Evolutionary conservation across 2,113 vertebrate genomes (phyloP).

Genomic region (Notiomystis cincta): DNA sequence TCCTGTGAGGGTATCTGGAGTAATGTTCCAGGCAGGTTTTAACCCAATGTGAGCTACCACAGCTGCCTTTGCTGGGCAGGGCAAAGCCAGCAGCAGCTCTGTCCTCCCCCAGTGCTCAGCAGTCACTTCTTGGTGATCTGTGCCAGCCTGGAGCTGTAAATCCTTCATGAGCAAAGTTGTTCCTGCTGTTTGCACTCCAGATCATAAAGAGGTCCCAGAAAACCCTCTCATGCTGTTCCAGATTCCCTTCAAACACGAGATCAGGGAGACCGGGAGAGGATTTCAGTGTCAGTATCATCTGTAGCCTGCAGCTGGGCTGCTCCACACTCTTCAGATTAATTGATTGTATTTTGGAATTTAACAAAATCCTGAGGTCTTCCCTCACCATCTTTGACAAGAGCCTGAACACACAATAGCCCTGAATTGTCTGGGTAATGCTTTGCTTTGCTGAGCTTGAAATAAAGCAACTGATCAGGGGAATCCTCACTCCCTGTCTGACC

Average conservation of each 20-base stretch:
- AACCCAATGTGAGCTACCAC: fast-evolving
- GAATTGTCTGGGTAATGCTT: not conserved
- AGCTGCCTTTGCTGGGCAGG: not conserved
- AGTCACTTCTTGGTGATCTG: not conserved
- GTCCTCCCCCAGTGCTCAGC: not conserved
- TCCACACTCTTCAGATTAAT: not conserved
- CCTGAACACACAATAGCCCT: not conserved
- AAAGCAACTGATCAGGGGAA: not conserved
- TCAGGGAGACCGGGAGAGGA: not conserved
- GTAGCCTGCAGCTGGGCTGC: not conserved
- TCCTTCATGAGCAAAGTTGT: not conserved
- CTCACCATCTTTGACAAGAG: not conserved
- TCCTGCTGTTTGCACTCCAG: not conserved
- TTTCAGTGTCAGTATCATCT: not conserved
- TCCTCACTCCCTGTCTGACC: not conserved
- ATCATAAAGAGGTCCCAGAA: not conserved
- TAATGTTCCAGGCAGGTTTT: not conserved
- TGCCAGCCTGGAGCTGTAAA: not conserved
- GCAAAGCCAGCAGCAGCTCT: not conserved
- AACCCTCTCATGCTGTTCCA: not conserved
- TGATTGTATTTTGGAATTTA: not conserved
- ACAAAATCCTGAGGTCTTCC: not conserved
- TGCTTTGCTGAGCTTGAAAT: not conserved
- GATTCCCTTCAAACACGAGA: fast-evolving
- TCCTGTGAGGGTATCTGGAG: not conserved